A percentile compares a stretch with the other conserved stretches of the same genome.
Conservation (phyloP, 2,797 vertebrate genomes). For the Coendou prehensilis region DNA sequence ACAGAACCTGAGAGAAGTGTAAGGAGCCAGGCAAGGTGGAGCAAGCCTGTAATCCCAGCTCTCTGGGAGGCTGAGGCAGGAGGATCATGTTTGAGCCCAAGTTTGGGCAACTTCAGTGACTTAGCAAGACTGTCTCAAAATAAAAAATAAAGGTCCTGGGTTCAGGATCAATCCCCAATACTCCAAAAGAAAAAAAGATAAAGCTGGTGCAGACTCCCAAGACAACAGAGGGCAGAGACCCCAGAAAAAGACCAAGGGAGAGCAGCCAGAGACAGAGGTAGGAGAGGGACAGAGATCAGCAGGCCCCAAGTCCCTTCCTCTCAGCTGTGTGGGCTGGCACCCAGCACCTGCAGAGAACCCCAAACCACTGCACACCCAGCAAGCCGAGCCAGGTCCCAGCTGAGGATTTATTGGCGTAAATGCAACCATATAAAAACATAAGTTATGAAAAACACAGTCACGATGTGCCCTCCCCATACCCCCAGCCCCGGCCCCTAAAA, state of each 20-base stretch:
- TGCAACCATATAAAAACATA: slow-evolving; percentile 91
- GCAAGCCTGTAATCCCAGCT: not conserved
- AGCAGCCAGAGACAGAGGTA: not conserved
- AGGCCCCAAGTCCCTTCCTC: not conserved
- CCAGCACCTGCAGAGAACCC: not conserved
- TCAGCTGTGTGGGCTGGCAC: accelerated
- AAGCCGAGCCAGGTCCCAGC: slow-evolving; percentile 59
- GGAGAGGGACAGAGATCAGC: not conserved
- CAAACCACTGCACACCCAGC: not conserved
- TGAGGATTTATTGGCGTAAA: slow-evolving; percentile 87
- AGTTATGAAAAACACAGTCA: slow-evolving; percentile 90
- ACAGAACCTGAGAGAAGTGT: not conserved
- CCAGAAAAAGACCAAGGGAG: not conserved
- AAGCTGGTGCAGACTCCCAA: not conserved
- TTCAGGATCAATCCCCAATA: not conserved
- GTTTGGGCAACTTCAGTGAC: not conserved
- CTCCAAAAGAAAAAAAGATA: not conserved
- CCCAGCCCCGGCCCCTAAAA: slow-evolving; percentile 68
- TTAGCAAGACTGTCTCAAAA: not conserved
- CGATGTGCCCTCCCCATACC: slow-evolving; percentile 79
- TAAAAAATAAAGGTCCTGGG: not conserved
- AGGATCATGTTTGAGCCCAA: not conserved
- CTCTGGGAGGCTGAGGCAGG: not conserved
- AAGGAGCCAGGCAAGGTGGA: not conserved
- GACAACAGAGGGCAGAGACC: not conserved